A percentile compares a stretch with the other conserved stretches of the same genome.
Conservation (phyloP, 2,113 vertebrate species). For the Rana temporaria region DNA sequence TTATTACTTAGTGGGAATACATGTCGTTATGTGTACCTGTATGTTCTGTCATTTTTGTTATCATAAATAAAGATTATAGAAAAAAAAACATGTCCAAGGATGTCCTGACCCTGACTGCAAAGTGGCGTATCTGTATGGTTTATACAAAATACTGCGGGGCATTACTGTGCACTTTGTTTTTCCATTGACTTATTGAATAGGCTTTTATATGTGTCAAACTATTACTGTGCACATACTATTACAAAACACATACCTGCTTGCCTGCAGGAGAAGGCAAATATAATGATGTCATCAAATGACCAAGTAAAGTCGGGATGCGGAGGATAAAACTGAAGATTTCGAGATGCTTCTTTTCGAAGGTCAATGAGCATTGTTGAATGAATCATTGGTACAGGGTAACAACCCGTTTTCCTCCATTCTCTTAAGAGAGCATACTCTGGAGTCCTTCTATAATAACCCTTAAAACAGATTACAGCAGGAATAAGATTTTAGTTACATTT, state of each 20-base stretch:
- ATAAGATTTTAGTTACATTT: neutral
- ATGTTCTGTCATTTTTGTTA: too few species aligned
- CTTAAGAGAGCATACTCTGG: conserved; percentile 90
- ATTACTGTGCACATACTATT: neutral
- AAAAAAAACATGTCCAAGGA: too few species aligned
- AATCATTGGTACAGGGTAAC: conserved; percentile 92
- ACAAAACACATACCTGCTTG: conserved; percentile 82
- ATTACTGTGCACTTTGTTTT: neutral
- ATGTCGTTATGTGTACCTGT: too few species aligned
- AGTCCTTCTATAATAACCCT: conserved; percentile 96
- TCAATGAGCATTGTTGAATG: conserved; percentile 95
- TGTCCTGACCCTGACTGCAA: too few species aligned
- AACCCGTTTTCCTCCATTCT: conserved; percentile 92
- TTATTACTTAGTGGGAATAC: too few species aligned
- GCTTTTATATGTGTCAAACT: too few species aligned
- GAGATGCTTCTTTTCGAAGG: conserved; percentile 84
- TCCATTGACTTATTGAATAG: too few species aligned
- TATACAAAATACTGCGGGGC: too few species aligned
- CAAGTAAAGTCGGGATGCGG: conserved; percentile 94
- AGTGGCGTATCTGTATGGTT: too few species aligned
- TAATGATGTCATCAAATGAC: conserved; percentile 98
- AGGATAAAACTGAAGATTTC: conserved; percentile 83
- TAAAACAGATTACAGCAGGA: conserved; percentile 46
- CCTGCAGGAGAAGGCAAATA: conserved; percentile 93
- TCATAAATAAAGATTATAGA: too few species aligned